Evolutionary conservation across 2,797 vertebrate genomes (phyloP), one percentile per base, ranked within the genome.

Genomic region (Botia kubotai): DNA sequence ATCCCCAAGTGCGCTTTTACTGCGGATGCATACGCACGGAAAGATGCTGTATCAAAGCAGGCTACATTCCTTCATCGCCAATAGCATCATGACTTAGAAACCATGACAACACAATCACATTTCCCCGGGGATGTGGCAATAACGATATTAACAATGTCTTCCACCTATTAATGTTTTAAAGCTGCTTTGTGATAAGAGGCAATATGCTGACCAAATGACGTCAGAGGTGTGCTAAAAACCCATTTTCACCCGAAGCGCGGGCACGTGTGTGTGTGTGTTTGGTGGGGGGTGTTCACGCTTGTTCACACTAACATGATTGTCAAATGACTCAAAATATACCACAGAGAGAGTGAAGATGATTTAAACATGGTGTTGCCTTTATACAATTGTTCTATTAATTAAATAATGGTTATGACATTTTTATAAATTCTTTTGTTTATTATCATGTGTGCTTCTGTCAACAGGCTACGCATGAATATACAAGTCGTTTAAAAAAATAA

Each of bases 221-320:
- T 91, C 89, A 90, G n/a, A 84, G 10, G 52, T 89, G 91, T 80
- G 84, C 89, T 90, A 89, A 88, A 92, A 92, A 91, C 91, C 91
- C 85, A 91, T 85, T 93, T 92, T 88, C 85, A 68, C 72, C 73
- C 73, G 43, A 60, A 68, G 74, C n/a, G 67, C 16, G 48, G 39
- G 76, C 6, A 58, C 84, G 81, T 26, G 57, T 53, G 68, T 11
- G 43, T 33, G 76, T 46, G 53, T 10, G 46, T n/a, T 33, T 29
- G 29, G 23, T 62, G 46, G 68, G 50, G 43, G 33, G 75, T 17
- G 75, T 50, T 19, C 57, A 70, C 33, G 29, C 58, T 72, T 66
- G 60, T 62, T 62, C 17, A 71, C 68, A 53, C 36, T 58, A 69
- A 69, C 52, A 33, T 48, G 14, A 65, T 13, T 29, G 58, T 43